Conservation (phyloP, 1,140 invertebrate genomes). For the Adoxophyes honmai region DNA sequence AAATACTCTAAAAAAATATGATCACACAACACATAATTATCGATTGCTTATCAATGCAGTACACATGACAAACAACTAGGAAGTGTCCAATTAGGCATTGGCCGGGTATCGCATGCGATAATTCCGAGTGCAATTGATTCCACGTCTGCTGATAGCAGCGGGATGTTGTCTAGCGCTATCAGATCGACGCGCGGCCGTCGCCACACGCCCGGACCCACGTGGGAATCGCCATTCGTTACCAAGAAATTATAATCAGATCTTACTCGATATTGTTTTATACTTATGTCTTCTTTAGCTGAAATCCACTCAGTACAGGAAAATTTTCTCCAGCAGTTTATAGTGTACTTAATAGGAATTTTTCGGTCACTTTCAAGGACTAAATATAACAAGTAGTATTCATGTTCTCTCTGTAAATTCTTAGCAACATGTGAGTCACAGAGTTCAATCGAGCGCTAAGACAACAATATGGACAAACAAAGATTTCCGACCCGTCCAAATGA, state of each 20-base stretch:
- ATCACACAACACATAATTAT: conserved; percentile 1
- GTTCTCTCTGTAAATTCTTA: too few relatives aligned
- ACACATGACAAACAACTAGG: conserved; percentile 44
- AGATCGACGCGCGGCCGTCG: conserved; percentile 54
- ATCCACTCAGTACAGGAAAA: too few relatives aligned
- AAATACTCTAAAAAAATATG: too few relatives aligned
- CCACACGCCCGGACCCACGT: conserved; percentile 62
- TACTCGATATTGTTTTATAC: not conserved
- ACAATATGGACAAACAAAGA: conserved; percentile 28
- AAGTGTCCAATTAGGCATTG: conserved; percentile 71
- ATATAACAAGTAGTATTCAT: too few relatives aligned
- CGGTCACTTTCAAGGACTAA: too few relatives aligned
- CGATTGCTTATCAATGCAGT: conserved; percentile 4
- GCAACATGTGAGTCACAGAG: too few relatives aligned
- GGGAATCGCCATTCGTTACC: conserved; percentile 32
- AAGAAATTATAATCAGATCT: conserved; percentile 1
- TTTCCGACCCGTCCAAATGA: conserved; percentile 51
- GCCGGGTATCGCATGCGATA: conserved; percentile 66
- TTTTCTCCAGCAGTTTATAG: too few relatives aligned
- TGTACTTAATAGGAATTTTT: too few relatives aligned
- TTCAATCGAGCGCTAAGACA: too few relatives aligned
- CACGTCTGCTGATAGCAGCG: conserved; percentile 66
- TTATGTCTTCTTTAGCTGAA: not conserved
- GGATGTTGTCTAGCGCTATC: conserved; percentile 69
- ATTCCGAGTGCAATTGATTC: conserved; percentile 72